These are phyloP conservation scores for Eilema griseolum DNA, from an alignment of 2,888 invertebrate genomes.

Conservation along the genomic window DNA sequence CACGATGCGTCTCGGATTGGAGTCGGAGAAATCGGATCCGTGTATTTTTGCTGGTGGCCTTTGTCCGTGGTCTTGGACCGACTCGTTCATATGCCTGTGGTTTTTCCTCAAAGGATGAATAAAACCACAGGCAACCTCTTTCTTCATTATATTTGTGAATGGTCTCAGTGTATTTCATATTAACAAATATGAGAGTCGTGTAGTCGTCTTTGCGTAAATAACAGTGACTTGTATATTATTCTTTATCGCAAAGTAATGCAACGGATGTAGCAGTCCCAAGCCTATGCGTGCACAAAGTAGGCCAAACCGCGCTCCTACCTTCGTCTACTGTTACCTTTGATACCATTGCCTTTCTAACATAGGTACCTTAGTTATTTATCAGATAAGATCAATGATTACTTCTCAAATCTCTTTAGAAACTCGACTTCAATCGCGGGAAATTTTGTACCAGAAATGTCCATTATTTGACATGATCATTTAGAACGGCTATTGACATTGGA, in stretches of 20 bases:
- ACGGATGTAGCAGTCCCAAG: slow-evolving; percentile 66
- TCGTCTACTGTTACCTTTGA: slow-evolving; percentile 72
- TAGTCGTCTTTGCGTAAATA: neutral
- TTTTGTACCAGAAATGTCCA: slow-evolving; percentile 16
- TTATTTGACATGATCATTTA: slow-evolving; percentile 14
- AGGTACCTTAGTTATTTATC: slow-evolving; percentile 47
- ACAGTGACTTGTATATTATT: slow-evolving; percentile 2
- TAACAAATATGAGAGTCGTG: neutral
- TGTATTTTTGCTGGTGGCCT: neutral
- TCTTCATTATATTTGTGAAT: neutral
- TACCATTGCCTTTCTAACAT: slow-evolving; percentile 74
- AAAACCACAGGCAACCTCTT: neutral
- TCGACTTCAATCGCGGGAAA: slow-evolving; percentile 20
- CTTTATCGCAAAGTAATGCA: slow-evolving; percentile 48
- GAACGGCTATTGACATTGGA: slow-evolving; percentile 14
- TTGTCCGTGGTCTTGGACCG: neutral
- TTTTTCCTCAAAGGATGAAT: neutral
- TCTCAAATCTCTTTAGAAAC: slow-evolving; percentile 39
- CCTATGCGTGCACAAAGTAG: slow-evolving; percentile 62
- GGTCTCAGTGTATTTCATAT: neutral
- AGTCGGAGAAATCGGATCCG: neutral
- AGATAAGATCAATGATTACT: slow-evolving; percentile 53
- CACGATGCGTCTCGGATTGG: neutral
- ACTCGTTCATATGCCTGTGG: neutral
- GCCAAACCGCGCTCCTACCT: slow-evolving; percentile 66